Percentiles rank a stretch among this genome's conserved stretches.
Evolutionary conservation across 2,113 vertebrate genomes (phyloP).

Genomic region (Theristicus caerulescens): DNA sequence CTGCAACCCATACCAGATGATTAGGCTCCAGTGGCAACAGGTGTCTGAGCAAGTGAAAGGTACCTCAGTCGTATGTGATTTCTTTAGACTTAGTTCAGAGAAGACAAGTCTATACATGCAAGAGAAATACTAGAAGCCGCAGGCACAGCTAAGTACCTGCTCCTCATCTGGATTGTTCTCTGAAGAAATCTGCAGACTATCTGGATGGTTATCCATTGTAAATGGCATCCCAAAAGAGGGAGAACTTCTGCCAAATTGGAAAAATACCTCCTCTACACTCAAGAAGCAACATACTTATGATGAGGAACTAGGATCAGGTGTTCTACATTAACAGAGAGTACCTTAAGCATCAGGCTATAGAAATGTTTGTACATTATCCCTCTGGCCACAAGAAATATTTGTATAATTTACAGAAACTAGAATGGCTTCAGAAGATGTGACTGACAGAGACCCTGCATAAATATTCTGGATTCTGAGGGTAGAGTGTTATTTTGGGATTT

Average conservation of each 20-base stretch:
- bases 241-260: background rate
- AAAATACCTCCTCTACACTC: background rate
- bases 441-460: background rate
- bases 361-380: background rate
- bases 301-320: background rate
- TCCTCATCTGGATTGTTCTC: background rate
- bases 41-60: accelerated
- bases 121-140: background rate
- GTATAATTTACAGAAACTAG: background rate
- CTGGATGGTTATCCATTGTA: background rate
- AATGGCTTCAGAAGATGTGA: background rate
- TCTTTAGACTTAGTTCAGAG: background rate
- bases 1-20: background rate
- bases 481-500: background rate
- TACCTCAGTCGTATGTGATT: background rate
- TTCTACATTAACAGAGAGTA: background rate
- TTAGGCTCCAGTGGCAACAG: accelerated
- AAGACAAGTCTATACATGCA: background rate
- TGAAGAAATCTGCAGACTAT: background rate
- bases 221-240: background rate
- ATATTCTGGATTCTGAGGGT: background rate
- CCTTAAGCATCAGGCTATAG: background rate
- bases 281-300: background rate
- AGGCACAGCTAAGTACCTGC: background rate
- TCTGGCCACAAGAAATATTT: background rate